Conservation (phyloP, 2,888 invertebrate genomes). For the Heteromyza rotundicornis region DNA sequence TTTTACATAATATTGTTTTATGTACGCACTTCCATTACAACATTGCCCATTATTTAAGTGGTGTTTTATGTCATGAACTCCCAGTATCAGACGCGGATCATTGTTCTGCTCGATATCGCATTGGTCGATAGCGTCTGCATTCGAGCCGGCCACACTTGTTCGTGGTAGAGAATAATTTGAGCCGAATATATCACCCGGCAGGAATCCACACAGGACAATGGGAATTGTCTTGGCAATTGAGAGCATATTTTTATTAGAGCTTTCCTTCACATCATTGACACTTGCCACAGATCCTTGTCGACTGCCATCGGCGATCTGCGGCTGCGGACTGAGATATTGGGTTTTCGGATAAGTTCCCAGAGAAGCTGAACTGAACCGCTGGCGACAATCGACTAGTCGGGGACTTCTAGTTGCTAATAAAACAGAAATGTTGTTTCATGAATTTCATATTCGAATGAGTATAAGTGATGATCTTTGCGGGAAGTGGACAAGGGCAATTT, state of each 20-base stretch:
- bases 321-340: constrained; percentile 21
- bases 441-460: too few species aligned
- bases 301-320: constrained; percentile 22
- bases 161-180: constrained; percentile 45
- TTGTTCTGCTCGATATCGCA: too few species aligned
- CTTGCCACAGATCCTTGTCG: too few species aligned
- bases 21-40: constrained; percentile 34
- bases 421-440: background rate
- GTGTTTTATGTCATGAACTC: background rate
- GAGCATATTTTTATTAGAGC: too few species aligned
- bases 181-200: constrained; percentile 58
- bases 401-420: background rate
- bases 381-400: constrained; percentile 11
- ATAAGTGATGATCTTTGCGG: too few species aligned
- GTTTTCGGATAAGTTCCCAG: constrained; percentile 1
- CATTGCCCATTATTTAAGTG: constrained; percentile 19
- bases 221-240: constrained; percentile 55
- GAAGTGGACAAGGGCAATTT: too few species aligned
- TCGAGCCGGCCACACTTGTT: constrained; percentile 34
- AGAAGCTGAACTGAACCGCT: background rate
- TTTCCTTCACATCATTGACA: too few species aligned
- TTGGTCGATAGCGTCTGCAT: constrained; percentile 26
- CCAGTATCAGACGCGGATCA: constrained; percentile 14
- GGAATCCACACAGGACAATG: constrained; percentile 63
- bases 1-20: background rate